These are phyloP conservation scores for Anguilla megastoma DNA, from an alignment of 2,797 vertebrate species.

Conservation along the genomic window DNA sequence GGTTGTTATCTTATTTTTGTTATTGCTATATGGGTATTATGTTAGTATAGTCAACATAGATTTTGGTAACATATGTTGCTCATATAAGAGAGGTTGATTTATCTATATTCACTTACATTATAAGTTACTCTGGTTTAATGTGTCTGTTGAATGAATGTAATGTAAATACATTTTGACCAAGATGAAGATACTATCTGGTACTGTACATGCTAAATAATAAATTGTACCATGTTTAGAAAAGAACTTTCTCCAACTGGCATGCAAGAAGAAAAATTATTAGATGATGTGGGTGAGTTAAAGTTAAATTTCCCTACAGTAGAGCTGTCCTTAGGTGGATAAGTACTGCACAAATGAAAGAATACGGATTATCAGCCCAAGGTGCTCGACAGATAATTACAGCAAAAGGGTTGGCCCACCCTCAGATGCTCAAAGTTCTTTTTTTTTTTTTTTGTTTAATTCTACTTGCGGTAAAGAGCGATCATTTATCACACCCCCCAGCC, in stretches of 20 bases:
- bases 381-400: neutral
- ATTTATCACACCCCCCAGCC: neutral
- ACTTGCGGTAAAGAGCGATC: neutral
- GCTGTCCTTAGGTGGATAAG: neutral
- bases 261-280: neutral
- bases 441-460: neutral
- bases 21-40: no score
- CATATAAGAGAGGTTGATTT: no score
- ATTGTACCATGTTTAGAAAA: no score
- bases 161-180: neutral
- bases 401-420: slow-evolving; percentile 5
- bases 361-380: neutral
- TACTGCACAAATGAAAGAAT: neutral
- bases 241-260: neutral
- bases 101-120: no score
- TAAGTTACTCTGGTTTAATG: no score
- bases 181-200: neutral
- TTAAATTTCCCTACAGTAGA: neutral
- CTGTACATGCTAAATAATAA: neutral
- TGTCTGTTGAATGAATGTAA: neutral
- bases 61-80: no score
- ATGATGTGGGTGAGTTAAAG: neutral
- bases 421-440: neutral
- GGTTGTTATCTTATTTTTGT: no score
- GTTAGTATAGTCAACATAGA: no score